Evolutionary conservation across 2,113 vertebrate genomes (phyloP).

Genomic region (Corythoichthys haematopterus): DNA sequence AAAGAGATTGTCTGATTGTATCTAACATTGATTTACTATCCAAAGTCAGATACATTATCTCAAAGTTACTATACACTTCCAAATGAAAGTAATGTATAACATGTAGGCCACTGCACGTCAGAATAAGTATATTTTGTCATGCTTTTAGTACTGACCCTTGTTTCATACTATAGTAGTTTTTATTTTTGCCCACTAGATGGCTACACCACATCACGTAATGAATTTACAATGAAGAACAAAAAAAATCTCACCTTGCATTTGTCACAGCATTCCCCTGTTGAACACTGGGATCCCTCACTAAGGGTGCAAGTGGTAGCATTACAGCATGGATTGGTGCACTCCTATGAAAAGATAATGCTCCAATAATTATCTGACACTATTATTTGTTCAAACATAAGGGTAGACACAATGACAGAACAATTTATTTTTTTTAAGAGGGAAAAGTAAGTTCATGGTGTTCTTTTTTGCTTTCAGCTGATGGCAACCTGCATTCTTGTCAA

Average conservation of each 20-base stretch:
- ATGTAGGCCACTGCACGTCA: no score
- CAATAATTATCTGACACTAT: not conserved
- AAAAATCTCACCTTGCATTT: conserved; percentile 66
- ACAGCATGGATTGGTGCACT: conserved; percentile 74
- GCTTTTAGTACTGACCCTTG: no score
- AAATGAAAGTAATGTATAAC: no score
- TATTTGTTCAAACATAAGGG: not conserved
- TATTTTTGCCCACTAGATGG: conserved; percentile 26
- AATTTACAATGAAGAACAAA: not conserved
- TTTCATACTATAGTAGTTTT: not conserved
- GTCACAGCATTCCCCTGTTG: conserved; percentile 66
- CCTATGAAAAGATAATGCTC: conserved; percentile 37
- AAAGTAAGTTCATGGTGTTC: not conserved
- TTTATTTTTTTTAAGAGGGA: not conserved
- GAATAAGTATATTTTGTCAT: no score
- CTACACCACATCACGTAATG: not conserved
- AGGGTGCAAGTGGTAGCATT: conserved; percentile 70
- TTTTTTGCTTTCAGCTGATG: not conserved
- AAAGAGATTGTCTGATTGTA: no score
- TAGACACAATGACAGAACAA: not conserved
- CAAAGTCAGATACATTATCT: no score
- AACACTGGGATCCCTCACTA: conserved; percentile 53
- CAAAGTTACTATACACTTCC: no score
- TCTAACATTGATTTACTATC: no score
- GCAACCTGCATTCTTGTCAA: not conserved